Conservation (phyloP, 64 coral and sea anemone genomes). For the Pachyseris speciosa region DNA sequence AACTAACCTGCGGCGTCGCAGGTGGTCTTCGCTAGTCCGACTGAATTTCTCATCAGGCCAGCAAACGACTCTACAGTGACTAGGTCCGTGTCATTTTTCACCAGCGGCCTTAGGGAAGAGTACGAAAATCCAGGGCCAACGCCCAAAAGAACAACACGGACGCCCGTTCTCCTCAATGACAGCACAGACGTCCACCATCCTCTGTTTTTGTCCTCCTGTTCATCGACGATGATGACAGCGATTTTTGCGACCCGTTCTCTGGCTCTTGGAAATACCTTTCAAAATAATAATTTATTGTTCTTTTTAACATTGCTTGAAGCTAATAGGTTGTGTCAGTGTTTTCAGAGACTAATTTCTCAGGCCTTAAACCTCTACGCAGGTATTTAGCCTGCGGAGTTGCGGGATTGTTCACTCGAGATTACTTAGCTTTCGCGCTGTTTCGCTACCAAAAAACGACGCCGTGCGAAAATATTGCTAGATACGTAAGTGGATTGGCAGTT, state of each 20-base stretch:
- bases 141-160: slow-evolving; percentile 42
- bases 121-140: not conserved
- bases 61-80: not conserved
- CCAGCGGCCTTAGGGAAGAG: not conserved
- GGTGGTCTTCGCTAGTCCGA: not conserved
- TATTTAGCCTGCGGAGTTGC: too few species aligned
- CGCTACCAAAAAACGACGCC: too few species aligned
- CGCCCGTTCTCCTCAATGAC: slow-evolving; percentile 20
- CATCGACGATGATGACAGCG: slow-evolving; percentile 8
- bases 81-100: not conserved
- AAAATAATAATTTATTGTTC: not conserved
- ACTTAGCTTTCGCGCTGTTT: too few species aligned
- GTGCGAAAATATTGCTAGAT: too few species aligned
- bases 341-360: too few species aligned
- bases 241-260: slow-evolving; percentile 2
- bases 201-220: not conserved
- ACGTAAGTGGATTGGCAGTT: too few species aligned
- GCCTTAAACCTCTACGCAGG: too few species aligned
- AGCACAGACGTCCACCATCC: not conserved
- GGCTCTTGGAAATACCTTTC: slow-evolving; percentile 2
- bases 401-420: too few species aligned
- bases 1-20: slow-evolving; percentile 4
- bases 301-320: too few species aligned
- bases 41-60: not conserved
- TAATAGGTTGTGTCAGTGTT: too few species aligned